Base-by-base conservation (phyloP, 1,140 invertebrate species). In the Linepithema humile region DNA sequence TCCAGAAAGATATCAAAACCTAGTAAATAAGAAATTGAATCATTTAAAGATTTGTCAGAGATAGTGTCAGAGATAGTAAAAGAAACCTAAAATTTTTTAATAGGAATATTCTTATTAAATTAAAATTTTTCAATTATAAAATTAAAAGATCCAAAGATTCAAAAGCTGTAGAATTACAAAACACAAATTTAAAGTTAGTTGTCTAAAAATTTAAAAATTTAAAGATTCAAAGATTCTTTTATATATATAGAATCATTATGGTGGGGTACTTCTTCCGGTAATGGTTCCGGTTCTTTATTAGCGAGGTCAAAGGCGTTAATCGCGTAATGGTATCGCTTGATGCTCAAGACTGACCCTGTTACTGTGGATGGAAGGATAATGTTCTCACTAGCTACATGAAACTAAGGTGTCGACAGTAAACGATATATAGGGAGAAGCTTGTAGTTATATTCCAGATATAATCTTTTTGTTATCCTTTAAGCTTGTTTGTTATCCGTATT, bases 291-390 rank as follows among this genome's bases (percentile, higher is more conserved):
- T n/a, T n/a, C n/a, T n/a, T n/a, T n/a, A 10, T 57, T 45, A 50
- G 20, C 2, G 9, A 38, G 70, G 50, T 85, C 48, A 82, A 70
- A 60, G 40, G 57, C 45, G 67, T 86, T 77, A 84, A 84, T 62
- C 64, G 20, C 26, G 17, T 78, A 83, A 85, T 15, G 50, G 77
- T 50, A 35, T 35, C 50, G 50, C 43, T 57, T 29, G 29, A 65
- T 84, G 64, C 62, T 59, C 35, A 26, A 10, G 53, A 38, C 43
- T 57, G 32, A 69, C n/a, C 23, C 12, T 72, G 15, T 64, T 50
- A n/a, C 32, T 10, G 72, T 55, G 3, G 12, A 20, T 62, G 17
- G 15, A 62, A 72, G 17, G 20, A 35, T 64, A 78, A 82, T 38
- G 17, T 84, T 65, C 20, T 67, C 17, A 20, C 15, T 45, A 64